phyloP scores from a whole-genome alignment of 2,113 vertebrate species.

The Balaenoptera acutorostrata region DNA sequence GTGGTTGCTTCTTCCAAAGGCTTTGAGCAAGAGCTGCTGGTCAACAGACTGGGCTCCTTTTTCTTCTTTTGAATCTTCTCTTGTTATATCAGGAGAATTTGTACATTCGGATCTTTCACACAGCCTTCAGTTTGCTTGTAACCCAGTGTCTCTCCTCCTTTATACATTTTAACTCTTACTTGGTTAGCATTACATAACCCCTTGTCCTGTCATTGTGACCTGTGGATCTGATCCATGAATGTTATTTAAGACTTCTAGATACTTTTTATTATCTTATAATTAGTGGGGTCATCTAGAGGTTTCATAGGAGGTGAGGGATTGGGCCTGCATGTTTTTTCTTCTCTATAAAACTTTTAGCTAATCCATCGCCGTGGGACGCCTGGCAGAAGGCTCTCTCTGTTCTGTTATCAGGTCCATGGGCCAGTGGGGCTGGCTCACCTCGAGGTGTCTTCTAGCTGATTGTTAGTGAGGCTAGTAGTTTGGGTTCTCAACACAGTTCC shows the following conservation, averaged over 20 bases:
- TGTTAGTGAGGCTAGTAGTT: neutral
- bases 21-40: neutral
- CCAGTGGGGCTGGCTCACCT: neutral
- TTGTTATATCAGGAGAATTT: neutral
- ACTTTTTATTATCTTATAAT: slow-evolving; percentile 22
- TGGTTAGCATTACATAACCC: neutral
- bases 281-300: slow-evolving; percentile 15
- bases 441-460: neutral
- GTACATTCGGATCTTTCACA: neutral
- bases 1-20: neutral
- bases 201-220: neutral
- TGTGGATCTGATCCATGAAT: neutral
- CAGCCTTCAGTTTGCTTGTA: neutral
- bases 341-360: neutral
- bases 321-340: neutral
- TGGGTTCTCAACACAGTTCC: neutral
- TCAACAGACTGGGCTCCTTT: neutral
- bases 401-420: neutral
- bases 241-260: slow-evolving; percentile 24
- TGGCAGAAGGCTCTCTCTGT: neutral
- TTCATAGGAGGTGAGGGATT: neutral
- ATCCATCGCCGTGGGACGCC: neutral
- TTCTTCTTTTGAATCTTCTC: neutral
- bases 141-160: neutral
- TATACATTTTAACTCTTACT: neutral